Base-by-base conservation (phyloP, 2,888 invertebrate species). In the Cosmopolites sordidus region DNA sequence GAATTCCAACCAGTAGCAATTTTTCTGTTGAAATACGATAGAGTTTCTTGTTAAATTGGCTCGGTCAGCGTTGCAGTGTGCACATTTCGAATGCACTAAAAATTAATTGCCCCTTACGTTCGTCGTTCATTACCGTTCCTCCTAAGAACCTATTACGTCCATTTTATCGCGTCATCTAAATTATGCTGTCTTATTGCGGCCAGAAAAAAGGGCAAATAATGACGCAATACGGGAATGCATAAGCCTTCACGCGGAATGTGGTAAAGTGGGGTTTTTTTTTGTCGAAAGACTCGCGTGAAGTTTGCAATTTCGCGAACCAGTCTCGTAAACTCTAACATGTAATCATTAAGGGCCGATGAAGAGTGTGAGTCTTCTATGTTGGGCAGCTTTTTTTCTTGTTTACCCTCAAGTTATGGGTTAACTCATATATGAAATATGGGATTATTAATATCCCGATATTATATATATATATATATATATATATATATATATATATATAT, bases 151-250 rank as follows among this genome's bases (percentile, higher is more conserved):
- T 51, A 56, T 56, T 48, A 51, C 51, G 42, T 48, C 55, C 48
- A 44, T 40, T 58, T 58, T 59, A 61, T 59, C 61, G 51, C 54
- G 51, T 62, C 58, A 60, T 61, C 60, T 61, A 59, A 60, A 62
- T 62, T 60, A 62, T 58, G 58, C 50, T 51, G 50, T 56, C 51
- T 54, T 49, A 52, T 55, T 48, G n/a, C n/a, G n/a, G 58, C 50
- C 42, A 56, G 60, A 60, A 55, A 58, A 57, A 58, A 58, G 58
- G 58, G 57, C 43, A 52, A 56, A 56, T 58, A 51, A 55, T 55
- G 55, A 59, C 61, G 58, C 56, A 55, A 58, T 51, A 56, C 37
- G 52, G 58, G 56, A 61, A 60, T 60, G 61, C 59, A 58, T 60
- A 60, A 60, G 55, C 54, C 55, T 50, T 56, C 54, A 42, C 40